Evolutionary conservation across 1,140 invertebrate species (phyloP).

Genomic region (Drosophila ogumai): DNA sequence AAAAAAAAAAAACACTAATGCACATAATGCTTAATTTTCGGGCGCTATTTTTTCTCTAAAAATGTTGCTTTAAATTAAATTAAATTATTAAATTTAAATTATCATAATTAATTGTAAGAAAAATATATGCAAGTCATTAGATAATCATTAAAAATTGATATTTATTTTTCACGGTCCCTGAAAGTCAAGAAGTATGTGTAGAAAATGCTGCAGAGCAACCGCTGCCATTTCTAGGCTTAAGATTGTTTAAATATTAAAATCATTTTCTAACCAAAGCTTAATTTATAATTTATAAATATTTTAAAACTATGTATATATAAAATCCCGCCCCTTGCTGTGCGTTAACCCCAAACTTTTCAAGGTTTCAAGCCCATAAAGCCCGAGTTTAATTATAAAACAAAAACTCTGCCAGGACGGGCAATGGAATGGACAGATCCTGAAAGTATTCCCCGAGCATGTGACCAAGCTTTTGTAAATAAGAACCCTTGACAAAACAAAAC

Average conservation of each 20-base stretch:
- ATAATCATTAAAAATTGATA: too few relatives aligned
- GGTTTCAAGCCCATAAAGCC: not conserved
- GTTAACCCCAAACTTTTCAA: not conserved
- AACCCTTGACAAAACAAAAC: not conserved
- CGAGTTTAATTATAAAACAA: not conserved
- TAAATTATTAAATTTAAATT: not conserved
- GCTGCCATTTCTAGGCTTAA: not conserved
- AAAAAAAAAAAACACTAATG: too few relatives aligned
- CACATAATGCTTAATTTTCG: too few relatives aligned
- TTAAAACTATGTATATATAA: not conserved
- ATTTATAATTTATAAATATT: not conserved
- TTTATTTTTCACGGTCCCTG: too few relatives aligned
- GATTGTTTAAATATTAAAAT: not conserved
- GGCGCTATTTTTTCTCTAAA: too few relatives aligned
- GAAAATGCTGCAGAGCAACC: not conserved
- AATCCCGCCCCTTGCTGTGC: not conserved
- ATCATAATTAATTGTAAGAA: too few relatives aligned
- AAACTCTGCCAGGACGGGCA: not conserved
- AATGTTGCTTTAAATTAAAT: not conserved
- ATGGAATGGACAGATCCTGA: conserved; percentile 50
- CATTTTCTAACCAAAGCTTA: not conserved
- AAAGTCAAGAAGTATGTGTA: not conserved
- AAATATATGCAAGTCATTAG: too few relatives aligned
- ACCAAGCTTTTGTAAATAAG: conserved; percentile 65
- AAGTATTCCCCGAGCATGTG: conserved; percentile 22